Conservation (phyloP, 1,140 invertebrate genomes). For the Cotesia vestalis region DNA sequence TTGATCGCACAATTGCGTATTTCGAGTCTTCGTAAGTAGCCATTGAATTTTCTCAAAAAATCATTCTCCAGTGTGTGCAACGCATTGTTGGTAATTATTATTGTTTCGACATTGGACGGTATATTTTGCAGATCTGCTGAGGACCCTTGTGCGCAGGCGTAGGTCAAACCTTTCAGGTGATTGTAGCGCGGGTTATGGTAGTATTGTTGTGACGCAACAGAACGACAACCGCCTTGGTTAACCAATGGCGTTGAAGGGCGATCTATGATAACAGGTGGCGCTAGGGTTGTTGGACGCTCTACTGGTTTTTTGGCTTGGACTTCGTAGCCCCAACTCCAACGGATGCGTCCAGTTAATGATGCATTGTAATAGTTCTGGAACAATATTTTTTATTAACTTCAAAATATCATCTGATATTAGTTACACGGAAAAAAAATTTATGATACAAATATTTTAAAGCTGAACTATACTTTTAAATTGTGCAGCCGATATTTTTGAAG, state of each 20-base stretch:
- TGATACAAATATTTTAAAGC: too few species aligned
- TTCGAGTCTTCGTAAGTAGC: conserved; percentile 45
- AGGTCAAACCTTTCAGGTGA: conserved; percentile 29
- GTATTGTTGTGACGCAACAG: conserved; percentile 25
- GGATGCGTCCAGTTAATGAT: conserved; percentile 12
- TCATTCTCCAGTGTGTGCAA: conserved; percentile 38
- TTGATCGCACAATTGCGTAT: conserved; percentile 48
- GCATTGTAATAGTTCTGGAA: conserved; percentile 32
- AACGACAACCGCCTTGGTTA: conserved; percentile 34
- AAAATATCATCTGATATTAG: background rate
- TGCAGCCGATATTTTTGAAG: too few species aligned
- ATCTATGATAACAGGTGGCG: conserved; percentile 20
- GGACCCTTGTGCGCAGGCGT: conserved; percentile 30
- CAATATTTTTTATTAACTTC: conserved; percentile 6
- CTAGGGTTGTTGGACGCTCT: conserved; percentile 20
- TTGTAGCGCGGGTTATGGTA: conserved; percentile 29
- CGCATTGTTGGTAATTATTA: conserved; percentile 42
- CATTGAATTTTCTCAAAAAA: conserved; percentile 44
- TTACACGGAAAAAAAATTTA: too few species aligned
- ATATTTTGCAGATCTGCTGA: conserved; percentile 38
- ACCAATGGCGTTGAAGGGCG: conserved; percentile 16
- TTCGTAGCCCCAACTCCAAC: conserved; percentile 28
- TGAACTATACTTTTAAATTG: too few species aligned
- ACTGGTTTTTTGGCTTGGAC: conserved; percentile 15
- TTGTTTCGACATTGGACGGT: conserved; percentile 37